Evolutionary conservation across 2,797 vertebrate species (phyloP).

Genomic region (Halcyon leucocephala): DNA sequence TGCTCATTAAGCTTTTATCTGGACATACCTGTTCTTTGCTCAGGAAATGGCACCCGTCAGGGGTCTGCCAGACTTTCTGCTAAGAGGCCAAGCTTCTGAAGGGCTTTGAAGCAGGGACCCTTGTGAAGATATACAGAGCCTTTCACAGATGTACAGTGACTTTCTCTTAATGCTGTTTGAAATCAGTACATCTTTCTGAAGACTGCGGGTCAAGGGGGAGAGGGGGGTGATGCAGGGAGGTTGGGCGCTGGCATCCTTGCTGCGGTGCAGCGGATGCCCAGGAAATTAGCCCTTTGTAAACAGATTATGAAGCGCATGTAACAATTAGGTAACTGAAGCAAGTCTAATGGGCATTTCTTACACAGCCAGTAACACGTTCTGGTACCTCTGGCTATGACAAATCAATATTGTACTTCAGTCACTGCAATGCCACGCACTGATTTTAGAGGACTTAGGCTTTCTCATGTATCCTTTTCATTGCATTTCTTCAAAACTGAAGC

Average conservation of each 20-base stretch:
- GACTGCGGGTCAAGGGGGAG: neutral
- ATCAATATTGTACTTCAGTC: neutral
- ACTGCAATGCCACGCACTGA: neutral
- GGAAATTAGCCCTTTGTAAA: neutral
- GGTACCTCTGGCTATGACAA: neutral
- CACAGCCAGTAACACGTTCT: neutral
- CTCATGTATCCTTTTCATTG: neutral
- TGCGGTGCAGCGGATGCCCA: neutral
- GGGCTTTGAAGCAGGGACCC: neutral
- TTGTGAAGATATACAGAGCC: neutral
- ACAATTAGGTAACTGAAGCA: neutral
- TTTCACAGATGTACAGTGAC: neutral
- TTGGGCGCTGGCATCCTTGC: neutral
- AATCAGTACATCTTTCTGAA: neutral
- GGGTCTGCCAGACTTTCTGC: neutral
- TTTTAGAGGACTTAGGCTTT: neutral
- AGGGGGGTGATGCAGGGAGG: rapidly evolving
- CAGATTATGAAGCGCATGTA: neutral
- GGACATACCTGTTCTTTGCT: rapidly evolving
- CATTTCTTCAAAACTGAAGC: neutral
- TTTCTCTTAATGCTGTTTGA: neutral
- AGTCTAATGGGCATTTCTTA: neutral
- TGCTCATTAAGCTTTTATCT: neutral
- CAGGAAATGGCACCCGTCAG: neutral
- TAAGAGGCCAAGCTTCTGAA: neutral